A percentile compares a stretch with the other conserved stretches of the same genome.
These are phyloP conservation scores for Dynastes hyllus DNA, from an alignment of 2,888 invertebrate species.

Conservation along the genomic window DNA sequence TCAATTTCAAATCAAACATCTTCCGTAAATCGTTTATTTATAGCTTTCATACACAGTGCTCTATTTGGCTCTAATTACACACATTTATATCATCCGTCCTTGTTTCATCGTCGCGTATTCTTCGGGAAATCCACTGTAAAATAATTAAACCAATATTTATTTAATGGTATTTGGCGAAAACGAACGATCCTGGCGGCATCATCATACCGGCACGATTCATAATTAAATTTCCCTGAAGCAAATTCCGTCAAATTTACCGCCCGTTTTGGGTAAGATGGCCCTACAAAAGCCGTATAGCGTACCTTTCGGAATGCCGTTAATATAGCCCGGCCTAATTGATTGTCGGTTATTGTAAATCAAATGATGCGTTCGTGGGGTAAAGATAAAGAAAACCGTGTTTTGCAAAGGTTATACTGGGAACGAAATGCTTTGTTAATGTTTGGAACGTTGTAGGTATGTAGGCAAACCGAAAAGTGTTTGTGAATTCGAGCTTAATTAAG, in stretches of 20 bases:
- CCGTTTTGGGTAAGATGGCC: not conserved
- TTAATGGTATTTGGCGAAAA: slow-evolving; percentile 18
- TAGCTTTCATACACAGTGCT: not conserved
- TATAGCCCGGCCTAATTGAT: slow-evolving; percentile 22
- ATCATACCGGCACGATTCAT: not conserved
- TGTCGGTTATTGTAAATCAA: slow-evolving; percentile 20
- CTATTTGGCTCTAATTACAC: not conserved
- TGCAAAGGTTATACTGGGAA: not conserved
- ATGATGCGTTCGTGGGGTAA: not conserved
- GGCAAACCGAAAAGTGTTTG: no score
- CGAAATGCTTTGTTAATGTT: no score
- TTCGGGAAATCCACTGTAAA: slow-evolving; percentile 3
- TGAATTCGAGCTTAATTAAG: no score
- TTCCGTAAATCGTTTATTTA: slow-evolving; percentile 2
- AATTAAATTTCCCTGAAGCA: slow-evolving; percentile 19
- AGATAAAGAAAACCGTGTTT: not conserved
- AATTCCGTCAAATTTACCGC: not conserved
- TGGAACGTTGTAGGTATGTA: no score
- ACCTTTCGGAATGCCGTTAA: not conserved
- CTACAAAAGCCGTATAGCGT: not conserved
- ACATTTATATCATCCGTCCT: not conserved
- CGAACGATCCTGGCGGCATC: slow-evolving; percentile 4
- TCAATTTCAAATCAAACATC: slow-evolving; percentile 16
- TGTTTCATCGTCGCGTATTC: not conserved
- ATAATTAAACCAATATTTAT: slow-evolving; percentile 32